Evolutionary conservation across 1,140 invertebrate species (phyloP), one percentile per base, ranked within the genome.

Genomic region (Drosophila melanogaster): DNA sequence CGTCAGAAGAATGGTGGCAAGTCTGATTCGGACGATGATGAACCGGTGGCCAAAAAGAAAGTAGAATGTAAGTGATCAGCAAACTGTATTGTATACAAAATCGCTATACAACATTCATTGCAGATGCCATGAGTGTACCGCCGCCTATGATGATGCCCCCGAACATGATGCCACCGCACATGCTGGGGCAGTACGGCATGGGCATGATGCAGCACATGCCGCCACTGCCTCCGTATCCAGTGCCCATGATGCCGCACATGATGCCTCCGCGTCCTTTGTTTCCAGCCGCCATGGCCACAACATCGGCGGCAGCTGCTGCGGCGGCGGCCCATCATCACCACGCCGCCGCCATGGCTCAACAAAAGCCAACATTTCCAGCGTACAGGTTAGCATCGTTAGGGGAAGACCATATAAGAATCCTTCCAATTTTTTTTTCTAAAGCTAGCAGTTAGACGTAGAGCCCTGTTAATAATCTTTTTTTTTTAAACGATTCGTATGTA

Each of bases 261-360:
- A 96, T 96, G 95, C 95, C 96, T 93, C 94, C 95, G 40, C 93
- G 94, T 85, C 96, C 96, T n/a, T 91, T 97, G 50, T 97, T 97
- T 90, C 96, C 96, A 19, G 95, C 95, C 58, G 95, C 95, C 5
- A 93, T 93, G 14, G 94, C 95, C 54, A 94, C 95, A 33, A 94
- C 94, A 0, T 95, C 95, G 43, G 93, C 95, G 4, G 92, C 93
- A 8, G 91, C 92, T 4, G 87, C 87, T 6, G 86, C 83, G 12
- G 93, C 79, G 4, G 80, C 67, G 4, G 81, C 69, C 22, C 79
- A 81, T 50, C 81, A 85, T 38, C 81, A 79, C 51, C 79, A 86
- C 50, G 92, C 93, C 10, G 94, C 94, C 41, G 94, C 94, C 2
- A 92, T 93, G 35, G 90, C 92, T 3, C 93, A 94, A 80, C 89